Percentiles rank a stretch among this genome's conserved stretches.
Evolutionary conservation across 92 coral and sea anemone genomes (phyloP).

Genomic region (Zoanthus sansibaricus): DNA sequence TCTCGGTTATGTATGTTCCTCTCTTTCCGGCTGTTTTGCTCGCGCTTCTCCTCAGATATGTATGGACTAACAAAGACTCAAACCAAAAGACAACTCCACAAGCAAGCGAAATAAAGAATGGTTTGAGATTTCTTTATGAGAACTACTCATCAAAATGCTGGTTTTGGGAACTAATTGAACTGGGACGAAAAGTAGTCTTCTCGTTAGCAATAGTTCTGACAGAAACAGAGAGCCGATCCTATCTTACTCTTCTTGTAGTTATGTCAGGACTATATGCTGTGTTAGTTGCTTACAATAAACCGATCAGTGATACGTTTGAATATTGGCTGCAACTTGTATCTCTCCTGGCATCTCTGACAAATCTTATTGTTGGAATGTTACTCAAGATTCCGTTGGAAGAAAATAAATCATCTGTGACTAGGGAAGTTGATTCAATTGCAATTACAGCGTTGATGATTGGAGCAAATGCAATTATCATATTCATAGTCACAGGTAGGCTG

Average conservation of each 20-base stretch:
- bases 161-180: constrained; percentile 72
- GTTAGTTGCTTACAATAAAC: constrained; percentile 65
- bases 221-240: constrained; percentile 64
- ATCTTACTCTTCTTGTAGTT: constrained; percentile 61
- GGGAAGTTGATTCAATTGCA: constrained; percentile 37
- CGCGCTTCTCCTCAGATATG: constrained; percentile 3
- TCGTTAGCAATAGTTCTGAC: constrained; percentile 52
- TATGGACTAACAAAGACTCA: not conserved
- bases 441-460: constrained; percentile 58
- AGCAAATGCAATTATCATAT: constrained; percentile 58
- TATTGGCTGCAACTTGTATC: constrained; percentile 70
- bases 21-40: constrained; percentile 37
- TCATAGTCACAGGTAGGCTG: constrained; percentile 51
- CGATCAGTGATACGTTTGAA: constrained; percentile 67
- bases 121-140: constrained; percentile 70
- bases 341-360: constrained; percentile 56
- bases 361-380: constrained; percentile 64
- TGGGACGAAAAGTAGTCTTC: constrained; percentile 52
- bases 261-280: constrained; percentile 62
- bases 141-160: constrained; percentile 63
- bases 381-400: constrained; percentile 68
- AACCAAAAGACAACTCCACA: not conserved
- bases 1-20: constrained; percentile 14
- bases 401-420: constrained; percentile 1
- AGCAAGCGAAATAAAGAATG: constrained; percentile 42